These are phyloP conservation scores for Leontocebus nigricollis DNA, from an alignment of 2,797 vertebrate species.

Conservation along the genomic window DNA sequence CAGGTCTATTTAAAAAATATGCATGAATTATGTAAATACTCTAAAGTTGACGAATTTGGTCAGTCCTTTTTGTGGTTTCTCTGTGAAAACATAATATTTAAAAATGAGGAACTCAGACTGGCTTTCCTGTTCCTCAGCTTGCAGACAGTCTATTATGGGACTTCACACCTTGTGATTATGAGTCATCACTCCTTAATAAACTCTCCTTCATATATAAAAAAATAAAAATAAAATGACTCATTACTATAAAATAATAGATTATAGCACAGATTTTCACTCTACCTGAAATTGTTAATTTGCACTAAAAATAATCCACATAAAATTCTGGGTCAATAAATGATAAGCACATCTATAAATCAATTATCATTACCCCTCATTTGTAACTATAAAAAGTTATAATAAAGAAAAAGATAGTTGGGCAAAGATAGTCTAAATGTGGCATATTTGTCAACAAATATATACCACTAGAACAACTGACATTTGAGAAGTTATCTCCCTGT, in stretches of 20 bases:
- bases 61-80: neutral
- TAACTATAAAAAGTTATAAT: conserved; percentile 6
- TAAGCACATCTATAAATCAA: conserved; percentile 15
- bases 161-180: neutral
- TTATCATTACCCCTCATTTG: conserved; percentile 12
- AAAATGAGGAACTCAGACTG: neutral
- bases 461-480: neutral
- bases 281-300: conserved; percentile 12
- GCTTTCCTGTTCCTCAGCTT: no score
- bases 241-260: conserved; percentile 5
- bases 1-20: neutral
- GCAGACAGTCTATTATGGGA: no score
- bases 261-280: neutral
- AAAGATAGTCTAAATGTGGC: neutral
- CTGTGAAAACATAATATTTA: conserved; percentile 46
- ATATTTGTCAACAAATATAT: conserved; percentile 28
- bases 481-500: neutral
- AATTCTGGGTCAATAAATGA: neutral
- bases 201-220: no score
- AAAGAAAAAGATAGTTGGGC: conserved; percentile 20
- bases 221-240: no score
- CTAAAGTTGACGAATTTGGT: conserved; percentile 20
- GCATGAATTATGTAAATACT: neutral
- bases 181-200: no score
- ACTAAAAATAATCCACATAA: conserved; percentile 49